phyloP scores from a whole-genome alignment of 2,113 vertebrate genomes.

The Chauna torquata region DNA sequence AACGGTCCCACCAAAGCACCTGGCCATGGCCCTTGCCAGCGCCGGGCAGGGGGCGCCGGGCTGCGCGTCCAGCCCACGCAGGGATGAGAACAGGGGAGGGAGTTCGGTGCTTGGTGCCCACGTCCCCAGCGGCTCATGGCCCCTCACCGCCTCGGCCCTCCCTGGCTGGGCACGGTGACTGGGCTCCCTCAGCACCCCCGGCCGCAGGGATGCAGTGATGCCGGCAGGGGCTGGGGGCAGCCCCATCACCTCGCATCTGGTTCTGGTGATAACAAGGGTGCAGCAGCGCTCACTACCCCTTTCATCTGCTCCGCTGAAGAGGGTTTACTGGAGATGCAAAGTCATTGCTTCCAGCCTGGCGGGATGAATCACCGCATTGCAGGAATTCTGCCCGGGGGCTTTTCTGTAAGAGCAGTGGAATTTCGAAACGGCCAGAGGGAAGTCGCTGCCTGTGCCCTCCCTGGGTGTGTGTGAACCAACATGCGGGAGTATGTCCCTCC shows the following conservation, averaged over 20 bases:
- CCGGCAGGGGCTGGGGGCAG: fast-evolving
- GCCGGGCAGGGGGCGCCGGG: not conserved
- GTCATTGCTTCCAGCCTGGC: constrained; percentile 37
- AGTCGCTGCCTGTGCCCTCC: not conserved
- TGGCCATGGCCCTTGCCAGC: not conserved
- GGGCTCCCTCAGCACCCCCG: fast-evolving
- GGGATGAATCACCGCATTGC: constrained; percentile 55
- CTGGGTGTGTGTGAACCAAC: not conserved
- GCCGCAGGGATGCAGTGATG: not conserved
- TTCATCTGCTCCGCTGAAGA: not conserved
- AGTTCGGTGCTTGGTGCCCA: fast-evolving
- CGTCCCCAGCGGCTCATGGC: fast-evolving
- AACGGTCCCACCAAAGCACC: not conserved
- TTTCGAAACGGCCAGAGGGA: constrained; percentile 24
- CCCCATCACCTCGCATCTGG: not conserved
- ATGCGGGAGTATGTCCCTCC: not conserved
- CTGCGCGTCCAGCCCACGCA: fast-evolving
- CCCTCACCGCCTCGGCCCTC: fast-evolving
- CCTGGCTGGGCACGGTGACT: too few species aligned
- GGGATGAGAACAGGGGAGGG: not conserved
- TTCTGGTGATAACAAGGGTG: not conserved
- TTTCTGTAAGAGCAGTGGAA: constrained; percentile 36
- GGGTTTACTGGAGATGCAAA: constrained; percentile 49
- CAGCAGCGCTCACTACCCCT: not conserved
- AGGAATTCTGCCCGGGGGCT: constrained; percentile 59